Evolutionary conservation across 37 sponge, comb jelly and placozoan genomes (phyloP), one percentile per base, ranked within the genome.

Genomic region (Lycopodina hypogea): DNA sequence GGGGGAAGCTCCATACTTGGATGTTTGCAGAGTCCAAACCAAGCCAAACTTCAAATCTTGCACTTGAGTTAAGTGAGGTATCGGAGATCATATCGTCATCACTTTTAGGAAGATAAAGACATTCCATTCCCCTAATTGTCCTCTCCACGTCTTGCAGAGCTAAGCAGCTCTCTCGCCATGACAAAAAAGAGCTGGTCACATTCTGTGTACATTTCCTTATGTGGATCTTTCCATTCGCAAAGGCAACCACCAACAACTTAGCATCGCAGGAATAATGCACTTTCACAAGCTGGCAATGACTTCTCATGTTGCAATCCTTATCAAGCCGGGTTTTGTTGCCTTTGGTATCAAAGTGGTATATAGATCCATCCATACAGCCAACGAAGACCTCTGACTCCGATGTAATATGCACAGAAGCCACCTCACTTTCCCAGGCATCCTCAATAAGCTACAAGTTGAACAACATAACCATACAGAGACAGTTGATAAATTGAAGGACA

Each of bases 31-130:
- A 37, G 7, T 53, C 53, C n/a, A 57, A 24, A 15, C 88, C 83
- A 51, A 82, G 81, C 88, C 88, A 87, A 33, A 87, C 33, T 57
- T 81, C 83, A 33, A 87, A 21, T 26, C 3, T 38, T 11, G 69
- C 55, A 38, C 77, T 30, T 21, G 81, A 63, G 70, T 41, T 63
- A 4, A n/a, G 67, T 62, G 78, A 55, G 21, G 67, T 21, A 30
- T 71, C 71, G 26, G 81, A 26, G 11, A 7, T 26, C 45, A 35
- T 52, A 30, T 36, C 15, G 0, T 33, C 75, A 77, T 42, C 63
- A n/a, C 40, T 8, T 15, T 63, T 38, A n/a, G 63, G 28, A 3
- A 70, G 3, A 41, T 30, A 32, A 4, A 30, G 30, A 65, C 66
- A 65, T 32, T 65, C 34, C 35, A 65, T 33, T 3, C 30, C 66